A percentile compares a stretch with the other conserved stretches of the same genome.
These are phyloP conservation scores for Acanthochromis polyacanthus DNA, from an alignment of 2,113 vertebrate species.

Conservation along the genomic window DNA sequence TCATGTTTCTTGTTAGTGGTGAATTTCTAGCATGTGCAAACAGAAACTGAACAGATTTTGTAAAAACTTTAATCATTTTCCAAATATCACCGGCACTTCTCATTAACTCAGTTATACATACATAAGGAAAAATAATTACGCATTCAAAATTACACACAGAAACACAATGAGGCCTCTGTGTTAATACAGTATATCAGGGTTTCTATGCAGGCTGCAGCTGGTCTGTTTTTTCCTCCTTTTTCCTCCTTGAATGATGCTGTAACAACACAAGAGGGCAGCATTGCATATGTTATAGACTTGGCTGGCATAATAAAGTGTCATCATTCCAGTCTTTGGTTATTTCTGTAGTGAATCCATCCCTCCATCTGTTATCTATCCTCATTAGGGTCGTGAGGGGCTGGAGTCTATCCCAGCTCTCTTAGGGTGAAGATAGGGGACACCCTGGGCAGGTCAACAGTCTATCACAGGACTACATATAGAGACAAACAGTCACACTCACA, in stretches of 20 bases:
- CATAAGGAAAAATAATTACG: not conserved
- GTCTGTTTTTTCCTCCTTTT: not conserved
- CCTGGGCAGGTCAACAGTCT: too few species aligned
- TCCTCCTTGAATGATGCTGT: not conserved
- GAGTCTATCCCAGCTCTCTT: too few species aligned
- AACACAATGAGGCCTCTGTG: too few species aligned
- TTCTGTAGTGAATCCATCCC: too few species aligned
- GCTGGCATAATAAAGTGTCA: too few species aligned
- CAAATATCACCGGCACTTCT: not conserved
- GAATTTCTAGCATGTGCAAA: not conserved
- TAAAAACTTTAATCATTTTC: not conserved
- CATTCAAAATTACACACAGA: not conserved
- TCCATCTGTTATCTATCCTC: too few species aligned
- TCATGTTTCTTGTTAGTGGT: not conserved
- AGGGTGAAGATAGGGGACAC: too few species aligned
- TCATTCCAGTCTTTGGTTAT: too few species aligned
- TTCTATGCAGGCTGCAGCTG: not conserved
- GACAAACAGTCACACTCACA: too few species aligned
- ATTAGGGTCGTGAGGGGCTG: too few species aligned
- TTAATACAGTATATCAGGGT: not conserved
- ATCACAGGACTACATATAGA: too few species aligned
- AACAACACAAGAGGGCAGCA: slow-evolving; percentile 36
- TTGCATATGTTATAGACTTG: not conserved
- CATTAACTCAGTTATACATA: not conserved
- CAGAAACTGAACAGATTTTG: not conserved